Evolutionary conservation across 2,113 vertebrate species (phyloP).

Genomic region (Callithrix jacchus): DNA sequence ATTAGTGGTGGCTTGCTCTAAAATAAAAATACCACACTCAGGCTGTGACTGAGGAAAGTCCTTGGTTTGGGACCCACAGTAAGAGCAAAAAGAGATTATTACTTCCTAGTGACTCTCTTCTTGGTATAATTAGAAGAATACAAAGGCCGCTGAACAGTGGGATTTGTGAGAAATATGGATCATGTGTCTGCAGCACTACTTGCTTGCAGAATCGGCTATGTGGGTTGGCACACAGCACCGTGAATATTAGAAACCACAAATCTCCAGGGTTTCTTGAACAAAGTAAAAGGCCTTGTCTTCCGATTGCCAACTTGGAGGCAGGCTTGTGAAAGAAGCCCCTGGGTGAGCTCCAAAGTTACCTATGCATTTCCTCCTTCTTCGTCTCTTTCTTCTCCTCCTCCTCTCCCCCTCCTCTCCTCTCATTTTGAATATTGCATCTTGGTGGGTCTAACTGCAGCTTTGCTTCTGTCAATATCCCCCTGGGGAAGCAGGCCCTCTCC

Average conservation of each 20-base stretch:
- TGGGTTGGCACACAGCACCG: slow-evolving; percentile 37
- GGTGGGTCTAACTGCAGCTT: background rate
- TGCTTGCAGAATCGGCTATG: slow-evolving; percentile 17
- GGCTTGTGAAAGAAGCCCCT: background rate
- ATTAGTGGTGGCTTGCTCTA: background rate
- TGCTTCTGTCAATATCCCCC: background rate
- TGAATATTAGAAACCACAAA: slow-evolving; percentile 54
- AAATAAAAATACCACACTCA: slow-evolving; percentile 48
- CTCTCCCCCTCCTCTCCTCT: background rate
- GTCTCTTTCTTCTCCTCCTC: background rate
- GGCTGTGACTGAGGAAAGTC: slow-evolving; percentile 27
- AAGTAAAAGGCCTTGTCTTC: slow-evolving; percentile 11
- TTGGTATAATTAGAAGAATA: slow-evolving; percentile 35
- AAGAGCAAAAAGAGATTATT: slow-evolving; percentile 18
- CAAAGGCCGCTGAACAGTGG: slow-evolving; percentile 10
- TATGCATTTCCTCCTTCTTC: background rate
- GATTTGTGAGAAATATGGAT: slow-evolving; percentile 39
- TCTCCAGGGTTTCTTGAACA: slow-evolving; percentile 47
- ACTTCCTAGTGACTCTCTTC: slow-evolving; percentile 31
- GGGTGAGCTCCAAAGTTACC: background rate
- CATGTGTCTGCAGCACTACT: background rate
- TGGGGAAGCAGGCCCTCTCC: background rate
- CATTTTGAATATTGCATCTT: background rate
- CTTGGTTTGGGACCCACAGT: slow-evolving; percentile 48
- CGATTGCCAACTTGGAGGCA: background rate